phyloP scores from a whole-genome alignment of 1,140 invertebrate species.

The Brachionus rotundiformis region DNA sequence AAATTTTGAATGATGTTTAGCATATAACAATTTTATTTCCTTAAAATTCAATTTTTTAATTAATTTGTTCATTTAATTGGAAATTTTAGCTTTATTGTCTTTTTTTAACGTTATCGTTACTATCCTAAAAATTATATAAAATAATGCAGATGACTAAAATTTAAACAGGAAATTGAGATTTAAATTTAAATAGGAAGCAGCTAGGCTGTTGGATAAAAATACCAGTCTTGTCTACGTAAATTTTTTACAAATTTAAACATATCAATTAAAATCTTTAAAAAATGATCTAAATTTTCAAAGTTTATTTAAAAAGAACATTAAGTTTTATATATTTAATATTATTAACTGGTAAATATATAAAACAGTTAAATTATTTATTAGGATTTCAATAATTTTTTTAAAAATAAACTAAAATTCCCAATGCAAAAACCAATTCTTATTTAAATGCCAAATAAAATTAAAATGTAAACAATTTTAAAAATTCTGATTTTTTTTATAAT shows the following conservation, averaged over 20 bases:
- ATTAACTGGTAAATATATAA: too few species aligned
- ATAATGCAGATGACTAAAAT: background rate
- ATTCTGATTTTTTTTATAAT: too few species aligned
- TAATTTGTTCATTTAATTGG: background rate
- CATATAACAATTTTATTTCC: background rate
- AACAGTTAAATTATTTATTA: too few species aligned
- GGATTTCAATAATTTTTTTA: too few species aligned
- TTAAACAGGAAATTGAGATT: background rate
- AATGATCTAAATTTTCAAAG: background rate
- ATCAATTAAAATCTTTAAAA: background rate
- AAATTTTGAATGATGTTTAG: background rate
- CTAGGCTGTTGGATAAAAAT: too few species aligned
- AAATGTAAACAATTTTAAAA: too few species aligned
- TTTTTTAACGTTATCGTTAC: background rate
- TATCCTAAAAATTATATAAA: background rate
- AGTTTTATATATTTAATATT: too few species aligned
- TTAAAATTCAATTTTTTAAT: background rate
- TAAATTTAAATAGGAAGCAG: background rate
- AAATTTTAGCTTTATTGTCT: background rate
- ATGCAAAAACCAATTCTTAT: too few species aligned
- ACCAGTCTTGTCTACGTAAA: too few species aligned
- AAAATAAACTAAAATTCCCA: too few species aligned
- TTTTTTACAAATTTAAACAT: too few species aligned
- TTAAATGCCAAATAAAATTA: too few species aligned
- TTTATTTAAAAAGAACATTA: constrained; percentile 3